Evolutionary conservation across 2,797 vertebrate genomes (phyloP).

Genomic region (Decapterus maruadsi): DNA sequence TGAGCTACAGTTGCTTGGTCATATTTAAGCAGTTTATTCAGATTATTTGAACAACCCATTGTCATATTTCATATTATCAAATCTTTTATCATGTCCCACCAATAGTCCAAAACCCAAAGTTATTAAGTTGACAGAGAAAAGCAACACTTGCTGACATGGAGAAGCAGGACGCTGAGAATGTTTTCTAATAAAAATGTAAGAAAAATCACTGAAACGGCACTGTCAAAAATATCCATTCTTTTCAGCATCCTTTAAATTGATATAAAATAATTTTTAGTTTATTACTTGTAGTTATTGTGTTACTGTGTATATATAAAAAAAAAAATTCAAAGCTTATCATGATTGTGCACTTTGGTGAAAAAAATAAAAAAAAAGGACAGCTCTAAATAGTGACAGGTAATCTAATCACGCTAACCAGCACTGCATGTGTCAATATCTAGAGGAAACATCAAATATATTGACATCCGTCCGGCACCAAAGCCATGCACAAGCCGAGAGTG

Average conservation of each 20-base stretch:
- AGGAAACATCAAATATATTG: conserved; percentile 40
- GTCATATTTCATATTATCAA: not conserved
- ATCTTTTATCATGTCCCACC: not conserved
- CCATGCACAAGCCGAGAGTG: conserved; percentile 11
- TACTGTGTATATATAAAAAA: not conserved
- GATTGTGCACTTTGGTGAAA: not conserved
- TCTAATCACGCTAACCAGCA: not conserved
- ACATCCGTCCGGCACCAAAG: conserved; percentile 18
- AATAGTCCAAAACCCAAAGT: not conserved
- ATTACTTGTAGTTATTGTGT: not conserved
- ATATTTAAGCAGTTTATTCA: not conserved
- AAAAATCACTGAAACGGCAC: not conserved
- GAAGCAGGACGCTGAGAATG: no score
- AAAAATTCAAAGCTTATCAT: not conserved
- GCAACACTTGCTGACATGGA: not conserved
- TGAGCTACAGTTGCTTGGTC: not conserved
- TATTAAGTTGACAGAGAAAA: not conserved
- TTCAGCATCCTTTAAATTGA: not conserved
- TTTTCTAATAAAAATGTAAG: no score
- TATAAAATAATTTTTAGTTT: not conserved
- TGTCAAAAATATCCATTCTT: not conserved
- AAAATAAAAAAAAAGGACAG: not conserved
- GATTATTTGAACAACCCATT: no score
- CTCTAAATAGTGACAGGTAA: not conserved
- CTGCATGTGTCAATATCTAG: conserved; percentile 7